Base-by-base conservation (phyloP, 2,113 vertebrate genomes). In the Paramisgurnus dabryanus region DNA sequence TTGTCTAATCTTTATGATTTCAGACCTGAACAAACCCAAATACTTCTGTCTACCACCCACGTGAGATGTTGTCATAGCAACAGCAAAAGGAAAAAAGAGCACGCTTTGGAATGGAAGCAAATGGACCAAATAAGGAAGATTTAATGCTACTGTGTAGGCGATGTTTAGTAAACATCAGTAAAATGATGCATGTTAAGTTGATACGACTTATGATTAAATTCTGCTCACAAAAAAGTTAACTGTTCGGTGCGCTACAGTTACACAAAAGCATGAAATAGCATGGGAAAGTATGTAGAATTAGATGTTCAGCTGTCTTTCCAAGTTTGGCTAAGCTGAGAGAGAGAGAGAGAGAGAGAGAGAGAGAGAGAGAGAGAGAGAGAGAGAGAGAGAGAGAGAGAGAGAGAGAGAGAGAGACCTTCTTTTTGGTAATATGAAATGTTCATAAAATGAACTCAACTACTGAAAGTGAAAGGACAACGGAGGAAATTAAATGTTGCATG, bases 41-140 rank as follows among this genome's bases (percentile, higher is more conserved):
- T 60, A 65, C 53, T 55, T 68, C 41, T 71, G 73, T 77, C 43
- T 77, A 43, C 55, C 50, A 57, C 50, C 47, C 60, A 72, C 49
- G 34, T 72, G 55, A 55, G 17, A 49, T 61, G 43, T 43, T 45
- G 63, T 34, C 79, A 74, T 34, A 67, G 70, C 13, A 11, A 27
- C 65, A 27, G 40, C 27, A 3, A 15, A 75, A 49, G 67, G 6
- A 34, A 15, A 6, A n/a, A 7, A 50, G 10, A 65, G 11, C 12
- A 72, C 18, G 11, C 7, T 6, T n/a, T 6, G 8, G 50, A 53
- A 53, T 15, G 50, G 12, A 53, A 13, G 50, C 50, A 53, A 15
- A 45, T 45, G 43, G 43, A 12, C 12, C 49, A 53, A 53, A n/a
- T 58, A 17, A 64, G 57, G 10, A 73, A 15, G 6, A 60, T 43